Base-by-base conservation (phyloP, 2,113 vertebrate genomes). In the Sinocyclocheilus anophthalmus region DNA sequence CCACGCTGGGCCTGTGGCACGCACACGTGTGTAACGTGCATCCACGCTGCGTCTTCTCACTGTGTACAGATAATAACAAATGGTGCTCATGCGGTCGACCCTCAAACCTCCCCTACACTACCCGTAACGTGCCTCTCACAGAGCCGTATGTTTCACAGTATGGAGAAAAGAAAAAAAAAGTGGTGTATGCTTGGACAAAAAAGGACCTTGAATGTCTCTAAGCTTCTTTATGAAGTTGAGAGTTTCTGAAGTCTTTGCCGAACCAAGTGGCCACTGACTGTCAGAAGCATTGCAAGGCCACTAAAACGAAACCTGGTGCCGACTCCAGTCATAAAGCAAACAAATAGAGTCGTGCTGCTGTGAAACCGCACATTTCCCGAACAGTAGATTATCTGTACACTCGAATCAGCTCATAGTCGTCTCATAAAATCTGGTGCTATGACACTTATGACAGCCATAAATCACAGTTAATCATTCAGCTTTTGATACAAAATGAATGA, bases 391-490 rank as follows among this genome's bases (percentile, higher is more conserved):
- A 42, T 69, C 61, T 69, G 12, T 82, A 69, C 42, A 30, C 57
- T 16, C 22, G 1, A 55, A 57, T 70, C 48, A 70, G 18, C 33
- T 53, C 18, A 72, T 22, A 9, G 7, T 8, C 3, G 26, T 55
- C 10, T 72, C 30, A 39, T 83, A 53, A 72, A 72, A 14, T 70
- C 5, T 37, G 81, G n/a, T 83, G 26, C 42, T 22, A n/a, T 69
- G 42, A 20, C 61, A 65, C 78, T 63, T 81, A 13, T 2, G 3
- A 2, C 59, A 14, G 37, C 37, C n/a, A 82, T 82, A 81, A 67
- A 67, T 81, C 61, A 65, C n/a, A 30, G 61, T 83, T 83, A n/a
- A 26, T 83, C 81, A 72, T 53, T 72, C 42, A 45, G 79, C 79
- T 67, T 42, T 65, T 72, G n/a, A 69, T 26, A 70, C 6, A 0